Evolutionary conservation across 2,888 invertebrate species (phyloP).

Genomic region (Eupithecia vulgata): DNA sequence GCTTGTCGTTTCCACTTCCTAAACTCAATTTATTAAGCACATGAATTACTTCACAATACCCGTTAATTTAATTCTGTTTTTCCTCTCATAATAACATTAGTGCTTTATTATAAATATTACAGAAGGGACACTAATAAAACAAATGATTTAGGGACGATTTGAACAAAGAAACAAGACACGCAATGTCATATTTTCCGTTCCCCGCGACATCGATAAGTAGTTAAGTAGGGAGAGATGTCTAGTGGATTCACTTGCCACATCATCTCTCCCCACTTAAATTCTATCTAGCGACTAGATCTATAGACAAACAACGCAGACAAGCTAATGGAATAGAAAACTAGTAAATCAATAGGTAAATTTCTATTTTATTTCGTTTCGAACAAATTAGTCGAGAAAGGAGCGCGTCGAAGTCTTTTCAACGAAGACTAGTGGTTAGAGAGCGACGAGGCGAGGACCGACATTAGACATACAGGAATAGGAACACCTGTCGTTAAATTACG

Average conservation of each 20-base stretch:
- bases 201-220: conserved; percentile 17
- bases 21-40: conserved; percentile 36
- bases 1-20: conserved; percentile 61
- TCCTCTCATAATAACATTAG: conserved; percentile 39
- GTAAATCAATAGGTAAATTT: not conserved
- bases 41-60: conserved; percentile 37
- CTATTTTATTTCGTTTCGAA: not conserved
- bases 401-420: not conserved
- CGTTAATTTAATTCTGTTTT: conserved; percentile 50
- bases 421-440: not conserved
- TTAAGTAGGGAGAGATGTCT: conserved; percentile 22
- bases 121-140: conserved; percentile 37
- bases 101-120: conserved; percentile 31
- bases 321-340: not conserved
- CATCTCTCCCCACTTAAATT: too few relatives aligned
- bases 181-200: conserved; percentile 35
- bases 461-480: conserved; percentile 48
- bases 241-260: too few relatives aligned
- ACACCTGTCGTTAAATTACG: conserved; percentile 63
- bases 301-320: not conserved
- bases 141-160: conserved; percentile 29
- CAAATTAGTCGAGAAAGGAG: not conserved
- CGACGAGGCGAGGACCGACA: conserved; percentile 27
- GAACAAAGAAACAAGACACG: conserved; percentile 42
- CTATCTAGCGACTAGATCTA: too few relatives aligned